phyloP scores from a whole-genome alignment of 2,888 invertebrate species.

The Dolomedes plantarius region DNA sequence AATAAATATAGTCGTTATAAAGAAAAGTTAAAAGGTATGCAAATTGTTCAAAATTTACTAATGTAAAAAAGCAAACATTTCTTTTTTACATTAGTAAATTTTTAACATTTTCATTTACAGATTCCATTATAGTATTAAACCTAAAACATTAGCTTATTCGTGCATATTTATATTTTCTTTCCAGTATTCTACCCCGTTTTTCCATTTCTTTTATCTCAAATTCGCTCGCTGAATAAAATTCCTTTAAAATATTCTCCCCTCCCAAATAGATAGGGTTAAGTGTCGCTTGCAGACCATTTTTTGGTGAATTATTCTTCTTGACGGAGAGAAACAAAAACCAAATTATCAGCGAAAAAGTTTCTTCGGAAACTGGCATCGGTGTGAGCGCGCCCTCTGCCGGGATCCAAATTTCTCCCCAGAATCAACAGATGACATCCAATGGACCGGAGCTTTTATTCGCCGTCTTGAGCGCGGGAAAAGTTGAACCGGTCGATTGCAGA shows the following conservation, averaged over 20 bases:
- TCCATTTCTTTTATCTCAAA: neutral
- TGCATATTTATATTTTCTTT: too few relatives aligned
- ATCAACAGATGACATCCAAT: conserved; percentile 11
- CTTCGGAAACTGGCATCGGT: neutral
- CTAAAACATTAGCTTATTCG: too few relatives aligned
- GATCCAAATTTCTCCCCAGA: neutral
- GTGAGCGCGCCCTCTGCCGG: neutral
- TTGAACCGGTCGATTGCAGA: neutral
- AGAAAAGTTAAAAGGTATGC: too few relatives aligned
- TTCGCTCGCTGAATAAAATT: neutral
- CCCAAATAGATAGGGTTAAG: neutral
- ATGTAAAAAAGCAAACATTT: too few relatives aligned
- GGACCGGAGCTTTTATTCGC: conserved; percentile 4
- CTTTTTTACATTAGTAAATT: too few relatives aligned
- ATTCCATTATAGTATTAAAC: too few relatives aligned
- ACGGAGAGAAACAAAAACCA: neutral
- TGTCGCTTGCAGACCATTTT: neutral
- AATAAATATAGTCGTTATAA: too few relatives aligned
- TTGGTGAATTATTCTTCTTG: neutral
- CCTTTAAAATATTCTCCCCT: neutral
- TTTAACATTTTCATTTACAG: too few relatives aligned
- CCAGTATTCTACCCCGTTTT: neutral
- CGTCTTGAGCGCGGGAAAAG: conserved; percentile 12
- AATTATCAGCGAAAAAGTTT: conserved; percentile 6
- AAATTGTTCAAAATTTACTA: too few relatives aligned